Evolutionary conservation across 2,888 invertebrate species (phyloP), one percentile per base, ranked within the genome.

Genomic region (Epinotia ramella): DNA sequence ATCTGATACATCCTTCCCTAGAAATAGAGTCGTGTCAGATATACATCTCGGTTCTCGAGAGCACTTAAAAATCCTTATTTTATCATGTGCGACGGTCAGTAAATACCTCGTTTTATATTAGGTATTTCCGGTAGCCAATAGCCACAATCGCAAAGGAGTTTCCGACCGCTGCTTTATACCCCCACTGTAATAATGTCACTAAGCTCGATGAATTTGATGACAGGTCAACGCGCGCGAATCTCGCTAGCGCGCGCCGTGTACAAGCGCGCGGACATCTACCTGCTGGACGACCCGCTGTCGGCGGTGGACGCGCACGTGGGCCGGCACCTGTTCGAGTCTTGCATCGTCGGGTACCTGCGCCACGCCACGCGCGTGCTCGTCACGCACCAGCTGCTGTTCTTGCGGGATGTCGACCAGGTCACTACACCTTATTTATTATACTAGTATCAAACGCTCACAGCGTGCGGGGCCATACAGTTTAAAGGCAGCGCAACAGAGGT

Each of bases 221-320:
- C 96, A 84, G 97, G 98, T 2, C 98, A 99, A 88, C 96, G 97
- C 77, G 98, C 98, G 0, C 95, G 99, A 80, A 97, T 99, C 72
- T 98, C 97, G 75, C 95, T 99, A 64, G 98, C 98, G 0, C 96
- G 98, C 79, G 97, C 98, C 0, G 96, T 98, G 0, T 98, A 98
- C 90, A 96, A 97, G 67, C 96, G 98, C 78, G 96, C 97, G 0
- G 97, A 98, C 81, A 96, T 98, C 79, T 98, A 98, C 86, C 90
- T 99, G 18, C 91, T 99, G 72, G 99, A 99, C 88, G 99, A 99
- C 93, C 98, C 99, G 0, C 93, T 99, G 56, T 97, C 98, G 77
- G 98, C 98, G 0, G 98, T 99, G n/a, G 99, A 99, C 91, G 96
- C 98, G 0, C 97, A 97, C 87, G 98, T 99, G 1, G 98, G 98